These are phyloP conservation scores for Notolepis coatsorum DNA, from an alignment of 2,797 vertebrate genomes.

Conservation along the genomic window DNA sequence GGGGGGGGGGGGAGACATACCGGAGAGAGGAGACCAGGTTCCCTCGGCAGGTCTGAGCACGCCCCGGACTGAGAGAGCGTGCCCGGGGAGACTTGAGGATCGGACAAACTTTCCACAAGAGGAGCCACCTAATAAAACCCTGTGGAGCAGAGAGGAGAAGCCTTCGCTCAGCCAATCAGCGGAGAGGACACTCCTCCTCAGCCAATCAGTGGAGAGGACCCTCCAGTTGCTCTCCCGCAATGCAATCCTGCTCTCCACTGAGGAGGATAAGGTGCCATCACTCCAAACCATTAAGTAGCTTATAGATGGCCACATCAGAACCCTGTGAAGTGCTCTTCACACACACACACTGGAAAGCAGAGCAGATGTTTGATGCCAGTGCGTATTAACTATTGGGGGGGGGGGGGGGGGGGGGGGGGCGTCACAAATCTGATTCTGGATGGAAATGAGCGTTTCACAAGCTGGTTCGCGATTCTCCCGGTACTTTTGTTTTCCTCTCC, in stretches of 20 bases:
- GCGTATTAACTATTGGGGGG: no score
- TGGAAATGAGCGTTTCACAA: no score
- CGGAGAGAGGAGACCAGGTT: neutral
- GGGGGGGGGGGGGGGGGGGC: no score
- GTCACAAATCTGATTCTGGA: no score
- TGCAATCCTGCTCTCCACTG: constrained; percentile 57
- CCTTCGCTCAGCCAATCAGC: constrained; percentile 52
- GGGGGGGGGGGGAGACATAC: neutral
- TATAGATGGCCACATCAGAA: constrained; percentile 35
- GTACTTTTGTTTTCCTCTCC: no score
- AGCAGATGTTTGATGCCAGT: constrained; percentile 4
- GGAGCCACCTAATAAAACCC: constrained; percentile 65
- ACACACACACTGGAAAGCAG: constrained; percentile 34
- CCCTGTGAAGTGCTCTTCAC: constrained; percentile 48
- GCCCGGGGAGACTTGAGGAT: constrained; percentile 62
- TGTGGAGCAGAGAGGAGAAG: constrained; percentile 30
- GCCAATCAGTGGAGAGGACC: constrained; percentile 62
- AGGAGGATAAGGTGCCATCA: constrained; percentile 51
- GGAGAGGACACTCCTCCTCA: constrained; percentile 66
- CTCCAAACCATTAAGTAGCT: constrained; percentile 57
- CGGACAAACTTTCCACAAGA: constrained; percentile 60
- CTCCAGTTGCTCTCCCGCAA: constrained; percentile 63
- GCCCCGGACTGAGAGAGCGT: constrained; percentile 13
- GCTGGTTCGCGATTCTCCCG: no score
- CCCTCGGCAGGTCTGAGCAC: constrained; percentile 26